Base-by-base conservation (phyloP, 2,113 vertebrate genomes). In the Camarhynchus parvulus region DNA sequence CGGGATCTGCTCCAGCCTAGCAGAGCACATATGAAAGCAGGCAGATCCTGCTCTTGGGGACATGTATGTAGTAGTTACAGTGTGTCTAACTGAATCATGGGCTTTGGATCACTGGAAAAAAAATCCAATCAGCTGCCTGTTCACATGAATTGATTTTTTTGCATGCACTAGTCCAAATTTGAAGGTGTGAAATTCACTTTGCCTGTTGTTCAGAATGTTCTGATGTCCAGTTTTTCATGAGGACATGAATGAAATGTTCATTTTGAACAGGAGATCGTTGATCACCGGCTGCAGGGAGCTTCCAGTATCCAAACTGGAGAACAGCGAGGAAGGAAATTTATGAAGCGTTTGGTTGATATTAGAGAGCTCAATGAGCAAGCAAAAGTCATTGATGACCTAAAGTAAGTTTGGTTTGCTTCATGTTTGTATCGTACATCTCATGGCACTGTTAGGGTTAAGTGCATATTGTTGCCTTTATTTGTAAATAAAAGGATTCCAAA, bases 371-470 rank as follows among this genome's bases (percentile, higher is more conserved):
- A 99, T 67, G 99, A 99, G 87, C 99, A 99, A 97, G 99, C 99
- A 74, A 99, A 98, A 98, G 99, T 99, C 93, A 99, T 99, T 58
- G 99, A 99, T 77, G 99, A 99, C 96, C 98, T 99, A 82, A 99
- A 99, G 99, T 99, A 98, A 96, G 98, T 96, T 84, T 49, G 12
- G 5, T 42, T 46, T 70, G 10, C 39, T 53, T 79, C 9, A 6
- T 58, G 13, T 37, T 62, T 23, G 46, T 37, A 20, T 15, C n/a
- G 6, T 19, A 0, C 12, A 7, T 30, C 23, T 61, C 53, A 9
- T 47, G 53, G 25, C 53, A 20, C 17, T 35, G 37, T 46, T 35
- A 20, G 7, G 44, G 30, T 73, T 39, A 66, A 62, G 23, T 62
- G 50, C 28, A 49, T 85, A 69, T 78, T 0, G 0, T 25, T 93